These are phyloP conservation scores for Zaprionus nigranus DNA, from an alignment of 1,140 invertebrate genomes.

Conservation along the genomic window DNA sequence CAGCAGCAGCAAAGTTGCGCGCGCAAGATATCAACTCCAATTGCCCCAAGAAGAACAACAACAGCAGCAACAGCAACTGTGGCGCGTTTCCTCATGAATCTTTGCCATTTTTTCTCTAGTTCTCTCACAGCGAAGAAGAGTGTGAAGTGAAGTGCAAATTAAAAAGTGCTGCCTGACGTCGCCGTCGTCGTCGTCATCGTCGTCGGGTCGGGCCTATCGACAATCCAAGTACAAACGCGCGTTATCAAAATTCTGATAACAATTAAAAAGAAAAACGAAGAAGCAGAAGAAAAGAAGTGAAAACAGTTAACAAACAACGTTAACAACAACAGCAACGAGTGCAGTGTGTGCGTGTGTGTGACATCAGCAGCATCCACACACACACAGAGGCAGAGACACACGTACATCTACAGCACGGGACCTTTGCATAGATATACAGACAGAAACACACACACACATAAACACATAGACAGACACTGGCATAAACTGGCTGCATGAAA, in stretches of 20 bases:
- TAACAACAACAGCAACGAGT: constrained; percentile 7
- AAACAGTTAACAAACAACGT: constrained; percentile 35
- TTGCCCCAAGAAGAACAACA: constrained; percentile 18
- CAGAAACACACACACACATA: neutral
- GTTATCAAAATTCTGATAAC: constrained; percentile 36
- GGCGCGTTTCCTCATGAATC: constrained; percentile 33
- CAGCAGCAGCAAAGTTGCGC: constrained; percentile 31
- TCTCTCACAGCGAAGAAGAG: constrained; percentile 12
- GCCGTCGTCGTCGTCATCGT: too few relatives aligned
- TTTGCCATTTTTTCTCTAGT: constrained; percentile 46
- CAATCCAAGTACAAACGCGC: constrained; percentile 38
- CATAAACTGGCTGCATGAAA: constrained; percentile 82
- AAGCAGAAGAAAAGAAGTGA: constrained; percentile 30
- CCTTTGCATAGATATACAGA: neutral
- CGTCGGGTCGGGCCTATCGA: constrained; percentile 1
- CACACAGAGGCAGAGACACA: neutral
- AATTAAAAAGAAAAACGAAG: constrained; percentile 5
- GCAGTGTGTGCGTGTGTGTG: constrained; percentile 25
- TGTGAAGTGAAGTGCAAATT: constrained; percentile 49
- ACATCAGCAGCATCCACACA: constrained; percentile 54
- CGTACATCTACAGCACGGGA: too few relatives aligned
- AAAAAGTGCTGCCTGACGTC: constrained; percentile 31
- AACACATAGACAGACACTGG: constrained; percentile 10
- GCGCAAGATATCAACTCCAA: constrained; percentile 56
- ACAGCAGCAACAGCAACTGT: too few relatives aligned